Evolutionary conservation across 2,888 invertebrate species (phyloP), one percentile per base, ranked within the genome.

Genomic region (Zhuqinia jingwanae): DNA sequence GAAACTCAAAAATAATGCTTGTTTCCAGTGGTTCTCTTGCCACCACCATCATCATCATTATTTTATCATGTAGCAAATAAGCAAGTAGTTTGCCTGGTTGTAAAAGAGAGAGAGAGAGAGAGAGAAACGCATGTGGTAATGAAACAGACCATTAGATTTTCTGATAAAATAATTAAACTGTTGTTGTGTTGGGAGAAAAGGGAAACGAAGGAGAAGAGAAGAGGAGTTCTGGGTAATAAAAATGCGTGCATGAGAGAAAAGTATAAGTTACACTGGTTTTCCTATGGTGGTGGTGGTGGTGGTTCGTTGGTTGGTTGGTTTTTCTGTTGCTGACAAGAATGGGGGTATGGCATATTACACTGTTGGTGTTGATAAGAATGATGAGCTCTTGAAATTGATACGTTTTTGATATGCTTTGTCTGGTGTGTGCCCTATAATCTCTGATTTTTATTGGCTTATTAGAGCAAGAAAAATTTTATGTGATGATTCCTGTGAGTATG

Each of bases 111-210:
- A 8, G 8, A 36, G 36, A 36, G 36, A 77, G 50, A n/a, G n/a
- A n/a, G n/a, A n/a, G n/a, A n/a, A n/a, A 65, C 65, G 79, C 79
- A 79, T 79, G 79, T 63, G 58, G 82, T 82, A 82, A 82, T 82
- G 82, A 82, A 83, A 77, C 58, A 83, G 76, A 63, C 83, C 83
- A 83, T 83, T 83, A 83, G 83, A 83, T 83, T 60, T 83, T 75
- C 76, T 83, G 83, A 83, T 83, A 83, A 83, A 83, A 83, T 83
- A 83, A 83, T 83, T 83, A 83, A 83, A 83, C 83, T 76, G 73
- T 82, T 82, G 58, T 79, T 25, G 45, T 36, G 47, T 73, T 22
- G 22, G 75, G 30, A 53, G 53, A 53, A 65, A 3, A 65, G 65
- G 30, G 60, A 50, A 45, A 50, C 30, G 58, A 60, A 30, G 15